Evolutionary conservation across 2,888 invertebrate genomes (phyloP).

Genomic region (Hyposoter didymator): DNA sequence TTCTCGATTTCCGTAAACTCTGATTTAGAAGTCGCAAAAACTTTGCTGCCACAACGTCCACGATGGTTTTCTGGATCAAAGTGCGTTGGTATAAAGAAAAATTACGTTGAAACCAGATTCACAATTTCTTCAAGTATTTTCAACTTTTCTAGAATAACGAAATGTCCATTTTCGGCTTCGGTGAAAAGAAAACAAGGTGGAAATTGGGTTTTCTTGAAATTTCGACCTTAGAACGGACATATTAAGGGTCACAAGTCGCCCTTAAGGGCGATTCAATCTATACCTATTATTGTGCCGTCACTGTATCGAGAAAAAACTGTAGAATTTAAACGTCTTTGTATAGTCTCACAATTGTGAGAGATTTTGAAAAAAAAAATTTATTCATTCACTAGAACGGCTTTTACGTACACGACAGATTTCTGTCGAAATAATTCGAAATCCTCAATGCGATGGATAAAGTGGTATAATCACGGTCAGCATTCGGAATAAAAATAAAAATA

Average conservation of each 20-base stretch:
- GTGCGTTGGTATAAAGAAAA: not conserved
- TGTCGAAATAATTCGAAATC: not conserved
- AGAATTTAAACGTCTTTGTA: not conserved
- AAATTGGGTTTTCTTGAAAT: too few relatives aligned
- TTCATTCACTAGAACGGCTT: not conserved
- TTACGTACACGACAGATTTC: not conserved
- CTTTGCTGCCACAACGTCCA: not conserved
- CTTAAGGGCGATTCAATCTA: not conserved
- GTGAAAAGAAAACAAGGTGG: too few relatives aligned
- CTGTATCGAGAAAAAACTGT: not conserved
- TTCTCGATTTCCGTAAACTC: not conserved
- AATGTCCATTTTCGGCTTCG: too few relatives aligned
- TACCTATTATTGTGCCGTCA: not conserved
- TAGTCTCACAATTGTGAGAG: conserved; percentile 25
- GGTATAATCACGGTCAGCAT: conserved; percentile 43
- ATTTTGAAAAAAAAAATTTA: not conserved
- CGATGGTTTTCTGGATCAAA: not conserved
- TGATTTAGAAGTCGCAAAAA: not conserved
- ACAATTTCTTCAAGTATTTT: too few relatives aligned
- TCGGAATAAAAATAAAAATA: conserved; percentile 44
- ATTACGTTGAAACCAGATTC: not conserved
- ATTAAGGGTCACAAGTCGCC: too few relatives aligned
- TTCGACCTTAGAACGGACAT: too few relatives aligned
- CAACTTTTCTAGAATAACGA: too few relatives aligned
- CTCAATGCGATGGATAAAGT: conserved; percentile 34